These are phyloP conservation scores for Gadopsis marmoratus DNA, from an alignment of 2,797 vertebrate genomes.

Conservation along the genomic window DNA sequence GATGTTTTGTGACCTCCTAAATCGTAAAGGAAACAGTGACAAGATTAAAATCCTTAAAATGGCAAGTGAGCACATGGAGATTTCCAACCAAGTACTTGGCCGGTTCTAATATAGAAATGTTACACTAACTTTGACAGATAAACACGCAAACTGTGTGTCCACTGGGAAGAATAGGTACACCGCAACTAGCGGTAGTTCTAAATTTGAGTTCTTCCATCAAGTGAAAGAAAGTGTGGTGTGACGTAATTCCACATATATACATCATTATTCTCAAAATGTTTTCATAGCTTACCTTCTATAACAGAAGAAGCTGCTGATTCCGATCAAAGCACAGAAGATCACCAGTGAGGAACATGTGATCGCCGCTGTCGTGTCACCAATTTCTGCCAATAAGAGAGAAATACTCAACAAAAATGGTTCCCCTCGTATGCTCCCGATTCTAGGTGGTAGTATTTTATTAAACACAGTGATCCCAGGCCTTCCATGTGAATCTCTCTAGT, in stretches of 20 bases:
- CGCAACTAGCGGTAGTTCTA: not conserved
- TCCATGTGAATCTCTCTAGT: too few species aligned
- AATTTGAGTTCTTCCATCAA: not conserved
- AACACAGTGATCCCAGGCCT: too few species aligned
- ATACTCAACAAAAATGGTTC: not conserved
- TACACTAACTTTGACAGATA: not conserved
- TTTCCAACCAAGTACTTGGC: too few species aligned
- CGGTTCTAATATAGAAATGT: not conserved
- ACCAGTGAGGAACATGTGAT: not conserved
- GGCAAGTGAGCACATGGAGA: not conserved
- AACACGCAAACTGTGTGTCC: not conserved
- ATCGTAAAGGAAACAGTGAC: not conserved
- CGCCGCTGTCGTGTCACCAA: not conserved
- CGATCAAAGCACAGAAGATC: not conserved
- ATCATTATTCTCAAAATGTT: not conserved
- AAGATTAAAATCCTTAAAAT: not conserved
- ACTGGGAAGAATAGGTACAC: too few species aligned
- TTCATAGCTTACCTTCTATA: conserved; percentile 32
- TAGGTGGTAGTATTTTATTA: too few species aligned
- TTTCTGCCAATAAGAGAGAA: conserved; percentile 6
- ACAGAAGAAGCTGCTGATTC: not conserved
- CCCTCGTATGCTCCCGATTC: not conserved
- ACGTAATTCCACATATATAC: not conserved
- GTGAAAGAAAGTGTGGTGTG: not conserved
- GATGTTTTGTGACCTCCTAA: conserved; percentile 1